Evolutionary conservation across 1,140 invertebrate genomes (phyloP).

Genomic region (Cardiocondyla obscurior): DNA sequence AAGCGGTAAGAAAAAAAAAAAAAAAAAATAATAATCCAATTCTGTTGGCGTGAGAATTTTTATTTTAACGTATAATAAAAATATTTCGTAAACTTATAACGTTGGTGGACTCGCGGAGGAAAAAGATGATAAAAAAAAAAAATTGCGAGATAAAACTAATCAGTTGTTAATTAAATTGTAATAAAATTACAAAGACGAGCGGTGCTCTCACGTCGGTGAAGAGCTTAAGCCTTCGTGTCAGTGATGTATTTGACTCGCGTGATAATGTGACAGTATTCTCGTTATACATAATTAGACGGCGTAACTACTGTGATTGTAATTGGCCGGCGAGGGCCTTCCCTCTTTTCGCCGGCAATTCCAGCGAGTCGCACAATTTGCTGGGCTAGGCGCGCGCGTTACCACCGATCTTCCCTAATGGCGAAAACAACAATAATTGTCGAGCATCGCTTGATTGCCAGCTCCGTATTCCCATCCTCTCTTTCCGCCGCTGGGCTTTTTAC

Average conservation of each 20-base stretch:
- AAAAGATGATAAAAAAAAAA: not conserved
- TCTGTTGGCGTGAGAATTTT: no score
- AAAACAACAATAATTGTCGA: slow-evolving; percentile 53
- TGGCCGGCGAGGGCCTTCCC: not conserved
- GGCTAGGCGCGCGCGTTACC: not conserved
- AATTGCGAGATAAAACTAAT: not conserved
- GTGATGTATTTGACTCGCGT: slow-evolving; percentile 22
- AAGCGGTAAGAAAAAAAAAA: not conserved
- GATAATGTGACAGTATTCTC: not conserved
- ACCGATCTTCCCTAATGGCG: slow-evolving; percentile 23
- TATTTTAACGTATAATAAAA: no score
- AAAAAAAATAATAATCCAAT: no score
- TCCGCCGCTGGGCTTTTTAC: slow-evolving; percentile 8
- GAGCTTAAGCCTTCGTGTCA: not conserved
- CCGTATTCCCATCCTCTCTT: not conserved
- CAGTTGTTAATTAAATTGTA: not conserved
- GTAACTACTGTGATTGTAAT: slow-evolving; percentile 24
- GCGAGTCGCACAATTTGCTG: slow-evolving; percentile 24
- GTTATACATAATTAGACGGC: not conserved
- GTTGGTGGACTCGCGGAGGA: no score
- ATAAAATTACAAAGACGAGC: not conserved
- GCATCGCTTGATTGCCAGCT: slow-evolving; percentile 31
- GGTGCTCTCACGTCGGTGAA: not conserved
- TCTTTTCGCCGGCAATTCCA: not conserved
- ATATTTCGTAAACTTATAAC: no score